Conservation (phyloP, 2,113 vertebrate species). For the Leucosticte australis region DNA sequence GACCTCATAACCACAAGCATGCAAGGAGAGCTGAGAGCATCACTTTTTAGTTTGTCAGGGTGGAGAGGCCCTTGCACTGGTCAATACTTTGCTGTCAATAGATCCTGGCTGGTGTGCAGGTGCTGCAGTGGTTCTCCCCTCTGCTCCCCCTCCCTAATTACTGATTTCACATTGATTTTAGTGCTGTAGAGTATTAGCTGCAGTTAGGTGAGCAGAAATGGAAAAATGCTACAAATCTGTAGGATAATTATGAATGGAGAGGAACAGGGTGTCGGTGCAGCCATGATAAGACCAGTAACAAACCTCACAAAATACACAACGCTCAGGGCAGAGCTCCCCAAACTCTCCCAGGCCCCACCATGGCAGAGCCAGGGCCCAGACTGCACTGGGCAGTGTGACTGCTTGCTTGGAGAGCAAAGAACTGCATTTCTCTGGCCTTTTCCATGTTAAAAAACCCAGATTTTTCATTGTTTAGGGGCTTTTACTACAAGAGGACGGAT, state of each 20-base stretch:
- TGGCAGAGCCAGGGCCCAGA: background rate
- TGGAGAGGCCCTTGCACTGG: accelerated
- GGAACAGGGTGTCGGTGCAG: background rate
- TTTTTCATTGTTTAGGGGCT: background rate
- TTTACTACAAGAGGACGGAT: background rate
- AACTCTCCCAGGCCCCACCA: too few species aligned
- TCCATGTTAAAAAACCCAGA: background rate
- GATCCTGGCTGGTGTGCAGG: background rate
- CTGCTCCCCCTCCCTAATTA: background rate
- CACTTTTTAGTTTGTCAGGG: background rate
- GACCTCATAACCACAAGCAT: background rate
- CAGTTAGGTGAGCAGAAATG: background rate
- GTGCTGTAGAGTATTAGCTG: background rate
- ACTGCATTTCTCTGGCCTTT: background rate
- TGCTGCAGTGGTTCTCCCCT: background rate
- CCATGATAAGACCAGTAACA: background rate
- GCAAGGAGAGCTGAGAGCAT: background rate
- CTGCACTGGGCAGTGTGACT: background rate
- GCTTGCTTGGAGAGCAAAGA: background rate
- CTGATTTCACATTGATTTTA: background rate
- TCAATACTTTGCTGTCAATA: background rate
- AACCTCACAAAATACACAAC: background rate
- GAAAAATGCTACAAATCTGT: accelerated
- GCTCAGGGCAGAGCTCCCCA: background rate
- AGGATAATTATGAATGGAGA: background rate